Conservation (phyloP, 2,797 vertebrate species). For the Pelodytes ibericus region DNA sequence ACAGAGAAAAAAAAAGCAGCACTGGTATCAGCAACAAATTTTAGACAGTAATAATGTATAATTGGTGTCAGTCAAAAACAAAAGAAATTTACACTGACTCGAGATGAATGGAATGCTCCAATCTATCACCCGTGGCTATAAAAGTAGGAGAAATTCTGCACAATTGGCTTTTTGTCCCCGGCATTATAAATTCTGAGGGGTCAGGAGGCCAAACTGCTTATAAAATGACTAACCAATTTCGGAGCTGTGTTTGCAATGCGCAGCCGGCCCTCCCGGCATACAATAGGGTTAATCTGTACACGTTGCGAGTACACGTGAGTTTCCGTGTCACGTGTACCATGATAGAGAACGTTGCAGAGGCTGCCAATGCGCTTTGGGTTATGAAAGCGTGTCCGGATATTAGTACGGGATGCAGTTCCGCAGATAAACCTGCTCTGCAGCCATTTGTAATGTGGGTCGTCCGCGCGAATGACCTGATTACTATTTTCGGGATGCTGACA, state of each 20-base stretch:
- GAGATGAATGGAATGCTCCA: slow-evolving; percentile 41
- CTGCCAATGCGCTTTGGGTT: too few relatives aligned
- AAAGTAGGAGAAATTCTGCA: slow-evolving; percentile 22
- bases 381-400: neutral
- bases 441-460: neutral
- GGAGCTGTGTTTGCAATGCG: neutral
- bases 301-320: slow-evolving; percentile 38
- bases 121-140: slow-evolving; percentile 47
- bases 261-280: neutral
- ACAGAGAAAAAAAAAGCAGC: too few relatives aligned
- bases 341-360: neutral
- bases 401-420: too few relatives aligned
- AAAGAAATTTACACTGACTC: slow-evolving; percentile 38
- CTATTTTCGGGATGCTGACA: neutral
- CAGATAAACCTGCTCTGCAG: neutral
- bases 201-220: slow-evolving; percentile 52
- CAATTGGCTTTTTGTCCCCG: slow-evolving; percentile 25
- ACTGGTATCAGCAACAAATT: slow-evolving; percentile 17
- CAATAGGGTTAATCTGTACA: slow-evolving; percentile 17
- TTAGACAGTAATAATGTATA: slow-evolving; percentile 38
- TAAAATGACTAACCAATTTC: slow-evolving; percentile 17
- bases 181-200: slow-evolving; percentile 47
- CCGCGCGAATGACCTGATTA: slow-evolving; percentile 6
- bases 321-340: slow-evolving; percentile 8
- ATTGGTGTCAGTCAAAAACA: slow-evolving; percentile 40